Evolutionary conservation across 1,140 invertebrate genomes (phyloP).

Genomic region (Chymomyza costata): DNA sequence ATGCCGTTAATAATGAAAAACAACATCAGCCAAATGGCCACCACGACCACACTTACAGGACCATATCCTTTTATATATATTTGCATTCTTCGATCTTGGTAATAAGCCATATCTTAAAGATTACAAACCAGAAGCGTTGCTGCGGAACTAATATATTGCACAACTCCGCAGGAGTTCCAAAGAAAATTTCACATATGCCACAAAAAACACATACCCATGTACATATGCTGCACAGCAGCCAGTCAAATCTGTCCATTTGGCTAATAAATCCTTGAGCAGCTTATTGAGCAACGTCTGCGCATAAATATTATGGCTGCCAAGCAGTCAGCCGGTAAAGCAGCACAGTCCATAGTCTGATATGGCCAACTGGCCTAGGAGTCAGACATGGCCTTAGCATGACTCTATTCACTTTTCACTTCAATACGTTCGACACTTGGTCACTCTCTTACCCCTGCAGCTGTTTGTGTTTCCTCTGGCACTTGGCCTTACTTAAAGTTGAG

Average conservation of each 20-base stretch:
- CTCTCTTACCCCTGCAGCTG: no score
- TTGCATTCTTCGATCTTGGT: no score
- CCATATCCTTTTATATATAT: no score
- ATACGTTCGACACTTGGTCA: conserved; percentile 27
- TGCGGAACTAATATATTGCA: no score
- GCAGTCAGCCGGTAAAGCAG: conserved; percentile 25
- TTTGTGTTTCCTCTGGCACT: neutral
- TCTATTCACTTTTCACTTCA: conserved; percentile 55
- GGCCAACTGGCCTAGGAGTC: neutral
- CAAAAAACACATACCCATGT: conserved; percentile 9
- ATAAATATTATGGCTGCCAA: conserved; percentile 65
- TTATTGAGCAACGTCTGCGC: conserved; percentile 72
- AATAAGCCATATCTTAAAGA: no score
- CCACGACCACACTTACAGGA: no score
- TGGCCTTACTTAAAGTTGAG: conserved; percentile 8
- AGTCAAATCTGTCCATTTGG: conserved; percentile 73
- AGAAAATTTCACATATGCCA: conserved; percentile 51
- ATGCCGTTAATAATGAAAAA: no score
- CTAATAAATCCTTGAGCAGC: conserved; percentile 75
- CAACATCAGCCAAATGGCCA: no score
- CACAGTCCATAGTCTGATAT: neutral
- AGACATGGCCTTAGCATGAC: conserved; percentile 3
- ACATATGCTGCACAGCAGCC: conserved; percentile 34
- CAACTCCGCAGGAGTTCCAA: conserved; percentile 6
- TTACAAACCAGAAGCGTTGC: no score